A percentile compares a stretch with the other conserved stretches of the same genome.
Evolutionary conservation across 2,113 vertebrate species (phyloP).

Genomic region (Platysternon megacephalum): DNA sequence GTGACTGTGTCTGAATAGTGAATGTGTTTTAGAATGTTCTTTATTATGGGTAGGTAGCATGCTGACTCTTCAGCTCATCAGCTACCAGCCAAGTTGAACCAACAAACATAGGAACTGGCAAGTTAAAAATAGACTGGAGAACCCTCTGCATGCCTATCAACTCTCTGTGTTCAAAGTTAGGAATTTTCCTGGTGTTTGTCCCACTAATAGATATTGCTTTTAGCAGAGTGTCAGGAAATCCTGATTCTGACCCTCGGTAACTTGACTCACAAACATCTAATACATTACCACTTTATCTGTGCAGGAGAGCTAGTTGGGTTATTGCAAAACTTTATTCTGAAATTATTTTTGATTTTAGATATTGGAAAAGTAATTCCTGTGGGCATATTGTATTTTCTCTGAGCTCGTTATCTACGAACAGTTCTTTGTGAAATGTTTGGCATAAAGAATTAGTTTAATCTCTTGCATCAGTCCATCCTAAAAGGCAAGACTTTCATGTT

Average conservation of each 20-base stretch:
- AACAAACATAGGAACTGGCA: neutral
- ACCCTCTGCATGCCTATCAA: neutral
- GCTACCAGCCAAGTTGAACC: neutral
- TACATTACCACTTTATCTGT: neutral
- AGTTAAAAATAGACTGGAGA: conserved; percentile 35
- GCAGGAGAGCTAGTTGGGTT: neutral
- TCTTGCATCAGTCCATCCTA: neutral
- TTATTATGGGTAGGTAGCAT: neutral
- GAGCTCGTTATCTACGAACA: neutral
- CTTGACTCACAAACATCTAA: neutral
- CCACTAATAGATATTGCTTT: accelerated
- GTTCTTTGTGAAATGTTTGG: neutral
- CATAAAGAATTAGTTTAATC: neutral
- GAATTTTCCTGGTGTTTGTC: accelerated
- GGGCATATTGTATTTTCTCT: neutral
- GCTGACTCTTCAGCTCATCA: neutral
- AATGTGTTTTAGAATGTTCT: neutral
- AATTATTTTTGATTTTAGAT: neutral
- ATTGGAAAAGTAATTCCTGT: neutral
- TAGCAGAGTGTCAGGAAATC: accelerated
- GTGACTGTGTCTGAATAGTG: neutral
- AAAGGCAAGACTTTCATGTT: neutral
- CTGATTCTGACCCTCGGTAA: neutral
- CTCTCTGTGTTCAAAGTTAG: neutral
- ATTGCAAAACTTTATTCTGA: neutral